Base-by-base conservation (phyloP, 1,140 invertebrate species). In the Drosophila eugracilis region DNA sequence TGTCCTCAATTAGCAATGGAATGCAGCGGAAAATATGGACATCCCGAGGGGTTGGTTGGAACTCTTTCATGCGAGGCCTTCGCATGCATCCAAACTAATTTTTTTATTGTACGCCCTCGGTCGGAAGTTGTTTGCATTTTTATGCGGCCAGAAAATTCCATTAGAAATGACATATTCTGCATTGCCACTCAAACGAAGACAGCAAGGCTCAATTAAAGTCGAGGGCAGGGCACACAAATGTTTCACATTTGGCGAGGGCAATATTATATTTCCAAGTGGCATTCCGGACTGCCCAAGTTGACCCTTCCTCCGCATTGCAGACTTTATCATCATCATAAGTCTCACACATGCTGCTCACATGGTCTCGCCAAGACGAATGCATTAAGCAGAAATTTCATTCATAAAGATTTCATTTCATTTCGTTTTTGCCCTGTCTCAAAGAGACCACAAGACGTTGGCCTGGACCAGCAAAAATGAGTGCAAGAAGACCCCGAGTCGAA, bases 1-100 rank as follows among this genome's bases (percentile, higher is more conserved):
- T 90, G 86, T 83, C 75, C 50, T 85, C 81, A 89, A 89, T 89
- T 89, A 89, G 85, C 67, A 48, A 74, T 69, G 75, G 85, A 89
- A 85, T 89, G 85, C 80, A 75, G 74, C 30, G 67, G 71, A 66
- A 73, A 79, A 88, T 74, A 52, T 42, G 36, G 30, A 15, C 48
- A 15, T 30, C 9, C 24, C 42, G 22, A 15, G n/a, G 9, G 50
- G 58, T n/a, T n/a, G 77, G 54, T 52, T 48, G 37, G 17, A 32
- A 52, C 39, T 55, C 36, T 49, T 49, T 60, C 63, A 42, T 66
- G 28, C 39, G 45, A 58, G 71, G 77, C 73, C 73, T 80, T 80
- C 36, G 47, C n/a, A 39, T 48, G 54, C 57, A 71, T 66, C 84
- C 74, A 59, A 58, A 76, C 36, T 32, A 66, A 32, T 66, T 67